Base-by-base conservation (phyloP, 2,888 invertebrate species). In the Meghimatium bilineatum region DNA sequence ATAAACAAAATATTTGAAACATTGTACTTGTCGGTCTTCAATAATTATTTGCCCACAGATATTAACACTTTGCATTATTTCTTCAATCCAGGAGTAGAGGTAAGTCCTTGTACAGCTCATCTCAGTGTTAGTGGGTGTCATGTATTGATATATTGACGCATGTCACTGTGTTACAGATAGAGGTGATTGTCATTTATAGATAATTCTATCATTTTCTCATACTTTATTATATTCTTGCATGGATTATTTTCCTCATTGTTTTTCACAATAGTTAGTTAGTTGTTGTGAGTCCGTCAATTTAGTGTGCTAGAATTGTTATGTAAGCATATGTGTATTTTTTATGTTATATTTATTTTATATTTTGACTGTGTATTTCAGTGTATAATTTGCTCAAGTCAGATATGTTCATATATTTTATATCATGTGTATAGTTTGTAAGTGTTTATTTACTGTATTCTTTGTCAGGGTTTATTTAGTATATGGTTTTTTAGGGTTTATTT, bases 41-140 rank as follows among this genome's bases (percentile, higher is more conserved):
- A 26, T 36, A 69, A 1, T 23, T 78, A 75, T 85, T 84, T 67
- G 72, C 72, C 91, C 90, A 34, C 90, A 93, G 93, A 92, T 87
- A 85, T 88, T 63, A 88, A 90, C 83, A 92, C 92, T 36, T 80
- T 91, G 80, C 87, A 91, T 80, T 92, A 89, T 84, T 93, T 92
- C 91, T 92, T 88, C 89, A 92, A 92, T 86, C 87, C 91, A 60
- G 93, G 93, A 78, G 86, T 91, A 49, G 91, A 91, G 88, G 91
- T 91, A 86, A 88, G 89, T 85, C 63, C 14, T 17, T 36, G 34
- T 69, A 36, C 17, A 14, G 5, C 38, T 38, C 49, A 49, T 6
- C 49, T 44, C 10, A 8, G 44, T 26, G 3, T 38, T 71, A 38
- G 69, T 38, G 17, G 38, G 44, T 12, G 5, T 23, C 0, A 26